Percentiles rank a stretch among this genome's conserved stretches.
These are phyloP conservation scores for Calidris pygmaea DNA, from an alignment of 2,113 vertebrate species.

Conservation along the genomic window DNA sequence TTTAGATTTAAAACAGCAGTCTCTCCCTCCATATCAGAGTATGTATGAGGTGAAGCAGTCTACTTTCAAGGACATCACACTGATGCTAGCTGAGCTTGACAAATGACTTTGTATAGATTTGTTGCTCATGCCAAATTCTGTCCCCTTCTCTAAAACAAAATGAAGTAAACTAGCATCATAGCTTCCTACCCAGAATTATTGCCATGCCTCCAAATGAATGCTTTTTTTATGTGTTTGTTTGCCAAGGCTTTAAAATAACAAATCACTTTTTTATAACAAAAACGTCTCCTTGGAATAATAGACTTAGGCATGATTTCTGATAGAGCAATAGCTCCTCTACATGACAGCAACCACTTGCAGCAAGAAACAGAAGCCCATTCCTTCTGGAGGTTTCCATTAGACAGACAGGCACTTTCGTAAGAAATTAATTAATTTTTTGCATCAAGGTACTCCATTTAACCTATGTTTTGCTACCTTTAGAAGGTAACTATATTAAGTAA, in stretches of 20 bases:
- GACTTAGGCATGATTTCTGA: conserved; percentile 60
- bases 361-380: conserved; percentile 47
- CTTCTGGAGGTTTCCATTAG: conserved; percentile 59
- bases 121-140: conserved; percentile 35
- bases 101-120: conserved; percentile 64
- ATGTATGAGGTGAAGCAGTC: conserved; percentile 19
- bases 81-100: conserved; percentile 52
- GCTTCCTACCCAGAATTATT: conserved; percentile 52
- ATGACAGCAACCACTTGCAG: conserved; percentile 61
- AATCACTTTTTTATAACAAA: conserved; percentile 71
- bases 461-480: background rate
- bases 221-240: conserved; percentile 54
- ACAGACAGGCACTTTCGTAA: conserved; percentile 26
- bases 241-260: conserved; percentile 72
- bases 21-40: background rate
- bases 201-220: conserved; percentile 38
- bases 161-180: conserved; percentile 41
- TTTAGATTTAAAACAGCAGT: conserved; percentile 40
- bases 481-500: background rate
- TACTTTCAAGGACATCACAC: conserved; percentile 65
- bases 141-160: conserved; percentile 59
- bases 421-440: conserved; percentile 65
- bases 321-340: conserved; percentile 72
- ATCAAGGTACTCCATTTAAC: conserved; percentile 53
- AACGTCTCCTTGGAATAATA: conserved; percentile 69